A percentile compares a stretch with the other conserved stretches of the same genome.
Evolutionary conservation across 2,797 vertebrate genomes (phyloP).

Genomic region (Acipenser ruthenus): DNA sequence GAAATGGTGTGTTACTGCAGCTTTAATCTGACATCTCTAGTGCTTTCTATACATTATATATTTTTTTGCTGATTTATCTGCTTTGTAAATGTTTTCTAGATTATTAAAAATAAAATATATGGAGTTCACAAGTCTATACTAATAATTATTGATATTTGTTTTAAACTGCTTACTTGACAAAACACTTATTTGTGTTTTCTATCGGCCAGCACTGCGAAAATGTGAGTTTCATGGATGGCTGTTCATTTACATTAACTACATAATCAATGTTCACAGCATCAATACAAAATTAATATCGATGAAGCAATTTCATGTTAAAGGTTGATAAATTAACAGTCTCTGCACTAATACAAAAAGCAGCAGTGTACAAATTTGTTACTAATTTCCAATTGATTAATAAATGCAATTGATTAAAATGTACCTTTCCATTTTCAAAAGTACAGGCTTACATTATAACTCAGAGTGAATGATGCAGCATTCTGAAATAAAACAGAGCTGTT

Average conservation of each 20-base stretch:
- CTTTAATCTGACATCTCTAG: no score
- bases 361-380: background rate
- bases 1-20: no score
- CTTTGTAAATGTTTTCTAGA: no score
- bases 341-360: background rate
- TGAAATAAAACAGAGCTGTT: no score
- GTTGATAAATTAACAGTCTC: background rate
- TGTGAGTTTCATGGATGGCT: background rate
- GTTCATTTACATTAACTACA: background rate
- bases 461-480: no score
- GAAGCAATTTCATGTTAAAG: background rate
- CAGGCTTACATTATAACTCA: no score
- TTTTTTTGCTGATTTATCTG: no score
- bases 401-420: no score
- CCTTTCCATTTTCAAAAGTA: no score
- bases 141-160: background rate
- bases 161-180: background rate
- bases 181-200: conserved; percentile 1
- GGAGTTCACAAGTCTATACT: background rate
- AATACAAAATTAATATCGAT: background rate
- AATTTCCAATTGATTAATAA: no score
- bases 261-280: background rate
- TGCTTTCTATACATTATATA: no score
- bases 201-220: background rate
- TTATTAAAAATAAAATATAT: background rate